phyloP scores from a whole-genome alignment of 2,113 vertebrate species.

The Sinocyclocheilus maitianheensis region DNA sequence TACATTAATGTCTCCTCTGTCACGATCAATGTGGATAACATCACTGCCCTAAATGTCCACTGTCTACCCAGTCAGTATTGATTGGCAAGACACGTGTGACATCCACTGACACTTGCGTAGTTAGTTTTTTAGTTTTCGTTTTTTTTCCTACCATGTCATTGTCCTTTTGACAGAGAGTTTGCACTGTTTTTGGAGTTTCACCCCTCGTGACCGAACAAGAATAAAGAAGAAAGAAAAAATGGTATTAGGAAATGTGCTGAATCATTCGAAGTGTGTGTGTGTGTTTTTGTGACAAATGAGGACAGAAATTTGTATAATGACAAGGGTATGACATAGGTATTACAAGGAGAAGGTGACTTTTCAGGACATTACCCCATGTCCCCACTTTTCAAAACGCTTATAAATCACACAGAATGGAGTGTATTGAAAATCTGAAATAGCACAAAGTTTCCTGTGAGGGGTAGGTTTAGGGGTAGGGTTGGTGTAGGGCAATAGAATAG shows the following conservation, averaged over 20 bases:
- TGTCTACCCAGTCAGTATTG: slow-evolving; percentile 14
- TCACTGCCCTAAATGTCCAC: slow-evolving; percentile 31
- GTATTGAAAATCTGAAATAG: too few relatives aligned
- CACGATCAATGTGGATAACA: slow-evolving; percentile 4
- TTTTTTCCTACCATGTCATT: background rate
- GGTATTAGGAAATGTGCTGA: background rate
- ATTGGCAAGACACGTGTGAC: background rate
- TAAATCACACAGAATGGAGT: too few relatives aligned
- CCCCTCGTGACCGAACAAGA: background rate
- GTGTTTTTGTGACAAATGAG: too few relatives aligned
- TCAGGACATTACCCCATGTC: too few relatives aligned
- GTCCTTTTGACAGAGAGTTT: background rate
- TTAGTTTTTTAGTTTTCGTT: too few relatives aligned
- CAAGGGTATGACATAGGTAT: too few relatives aligned
- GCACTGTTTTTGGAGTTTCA: background rate
- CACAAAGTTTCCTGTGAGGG: too few relatives aligned
- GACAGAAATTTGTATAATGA: too few relatives aligned
- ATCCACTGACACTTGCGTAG: background rate
- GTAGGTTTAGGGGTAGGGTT: too few relatives aligned
- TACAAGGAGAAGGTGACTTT: too few relatives aligned
- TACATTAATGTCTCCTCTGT: background rate
- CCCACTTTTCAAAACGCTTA: too few relatives aligned
- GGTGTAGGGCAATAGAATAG: too few relatives aligned
- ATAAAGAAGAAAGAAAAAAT: background rate
- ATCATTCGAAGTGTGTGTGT: background rate